phyloP scores from a whole-genome alignment of 2,888 invertebrate species.

The Scaptodrosophila latifasciaeformis region DNA sequence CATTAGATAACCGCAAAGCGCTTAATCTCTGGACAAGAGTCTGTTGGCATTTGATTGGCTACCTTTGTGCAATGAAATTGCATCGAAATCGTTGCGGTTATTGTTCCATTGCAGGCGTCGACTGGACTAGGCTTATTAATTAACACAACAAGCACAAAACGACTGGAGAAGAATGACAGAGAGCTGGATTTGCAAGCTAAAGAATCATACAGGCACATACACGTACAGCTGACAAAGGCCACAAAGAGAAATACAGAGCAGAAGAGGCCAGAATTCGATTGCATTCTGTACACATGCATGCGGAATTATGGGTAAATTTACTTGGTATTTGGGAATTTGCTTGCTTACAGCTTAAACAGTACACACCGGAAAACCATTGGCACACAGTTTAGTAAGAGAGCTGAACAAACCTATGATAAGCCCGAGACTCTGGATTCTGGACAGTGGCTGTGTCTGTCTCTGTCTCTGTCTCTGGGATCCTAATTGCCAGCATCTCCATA shows the following conservation, averaged over 20 bases:
- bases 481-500: too few relatives aligned
- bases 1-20: constrained; percentile 49
- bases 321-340: constrained; percentile 20
- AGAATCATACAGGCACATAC: neutral
- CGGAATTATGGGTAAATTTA: constrained; percentile 29
- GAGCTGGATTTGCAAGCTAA: too few relatives aligned
- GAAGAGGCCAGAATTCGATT: constrained; percentile 3
- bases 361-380: too few relatives aligned
- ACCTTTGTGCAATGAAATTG: constrained; percentile 26
- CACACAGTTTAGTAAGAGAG: too few relatives aligned
- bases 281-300: neutral
- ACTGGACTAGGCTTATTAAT: constrained; percentile 43
- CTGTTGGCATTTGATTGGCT: constrained; percentile 9
- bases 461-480: too few relatives aligned
- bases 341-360: neutral
- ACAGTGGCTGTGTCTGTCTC: too few relatives aligned
- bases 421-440: too few relatives aligned
- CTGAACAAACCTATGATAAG: too few relatives aligned
- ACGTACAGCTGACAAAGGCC: constrained; percentile 15
- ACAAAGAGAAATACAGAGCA: constrained; percentile 13
- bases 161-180: too few relatives aligned
- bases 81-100: constrained; percentile 33
- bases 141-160: constrained; percentile 33
- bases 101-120: constrained; percentile 29
- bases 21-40: constrained; percentile 30